Conservation (phyloP, 2,113 vertebrate species). For the Sinocyclocheilus anophthalmus region DNA sequence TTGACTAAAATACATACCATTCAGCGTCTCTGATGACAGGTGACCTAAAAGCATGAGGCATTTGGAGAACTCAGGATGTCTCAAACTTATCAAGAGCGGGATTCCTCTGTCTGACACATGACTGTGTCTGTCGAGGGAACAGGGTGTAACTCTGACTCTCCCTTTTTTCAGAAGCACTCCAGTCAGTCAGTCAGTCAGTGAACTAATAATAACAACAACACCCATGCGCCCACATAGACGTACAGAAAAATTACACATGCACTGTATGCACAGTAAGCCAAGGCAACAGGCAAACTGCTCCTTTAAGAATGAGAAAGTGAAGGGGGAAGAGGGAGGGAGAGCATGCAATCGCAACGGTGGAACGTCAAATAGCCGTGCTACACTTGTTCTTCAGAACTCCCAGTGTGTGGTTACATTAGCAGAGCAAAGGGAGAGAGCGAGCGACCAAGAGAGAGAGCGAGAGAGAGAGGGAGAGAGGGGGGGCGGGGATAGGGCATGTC, state of each 20-base stretch:
- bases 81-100: constrained; percentile 4
- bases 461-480: neutral
- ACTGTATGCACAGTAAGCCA: neutral
- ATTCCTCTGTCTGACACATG: constrained; percentile 27
- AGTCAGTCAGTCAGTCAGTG: constrained; percentile 34
- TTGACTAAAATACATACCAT: neutral
- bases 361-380: constrained; percentile 6
- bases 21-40: neutral
- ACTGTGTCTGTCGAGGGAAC: neutral
- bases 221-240: constrained; percentile 12
- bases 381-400: constrained; percentile 33
- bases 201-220: constrained; percentile 31
- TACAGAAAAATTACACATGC: neutral
- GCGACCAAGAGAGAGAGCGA: too few species aligned
- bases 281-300: neutral
- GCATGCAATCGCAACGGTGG: constrained; percentile 2
- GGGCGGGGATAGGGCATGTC: constrained; percentile 53
- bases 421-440: constrained; percentile 1
- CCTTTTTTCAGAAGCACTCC: constrained; percentile 11
- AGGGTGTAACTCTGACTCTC: constrained; percentile 43
- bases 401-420: constrained; percentile 37
- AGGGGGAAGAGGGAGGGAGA: neutral
- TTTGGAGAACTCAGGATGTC: neutral
- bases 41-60: neutral
- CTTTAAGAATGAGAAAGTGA: constrained; percentile 44